phyloP scores from a whole-genome alignment of 2,888 invertebrate species.

The Torymus auratus region DNA sequence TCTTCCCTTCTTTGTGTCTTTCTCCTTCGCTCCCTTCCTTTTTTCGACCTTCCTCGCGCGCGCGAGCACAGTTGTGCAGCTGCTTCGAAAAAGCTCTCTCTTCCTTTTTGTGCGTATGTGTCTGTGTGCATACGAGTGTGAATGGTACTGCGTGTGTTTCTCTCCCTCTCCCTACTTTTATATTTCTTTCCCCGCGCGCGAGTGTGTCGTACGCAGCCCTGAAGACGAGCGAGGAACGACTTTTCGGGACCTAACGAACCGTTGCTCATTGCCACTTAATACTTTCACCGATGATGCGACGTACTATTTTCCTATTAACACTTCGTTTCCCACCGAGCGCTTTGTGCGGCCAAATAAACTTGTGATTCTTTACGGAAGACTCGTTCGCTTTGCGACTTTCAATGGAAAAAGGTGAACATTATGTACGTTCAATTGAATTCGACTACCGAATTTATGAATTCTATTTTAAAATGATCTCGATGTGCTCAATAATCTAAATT shows the following conservation, averaged over 20 bases:
- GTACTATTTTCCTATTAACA: conserved; percentile 53
- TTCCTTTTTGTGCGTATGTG: conserved; percentile 37
- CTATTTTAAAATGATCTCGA: too few species aligned
- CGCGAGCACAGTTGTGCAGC: conserved; percentile 39
- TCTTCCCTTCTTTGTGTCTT: conserved; percentile 58
- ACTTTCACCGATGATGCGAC: conserved; percentile 29
- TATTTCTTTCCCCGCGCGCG: conserved; percentile 20
- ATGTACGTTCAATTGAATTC: too few species aligned
- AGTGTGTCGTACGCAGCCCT: too few species aligned
- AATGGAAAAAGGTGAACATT: too few species aligned
- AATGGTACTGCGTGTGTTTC: conserved; percentile 18
- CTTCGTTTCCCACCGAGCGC: conserved; percentile 22
- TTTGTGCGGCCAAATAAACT: conserved; percentile 21
- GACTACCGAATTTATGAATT: too few species aligned
- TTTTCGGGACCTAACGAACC: conserved; percentile 74
- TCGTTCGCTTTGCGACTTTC: too few species aligned
- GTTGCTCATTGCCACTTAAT: conserved; percentile 71
- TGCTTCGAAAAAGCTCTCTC: conserved; percentile 53
- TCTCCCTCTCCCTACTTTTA: conserved; percentile 56
- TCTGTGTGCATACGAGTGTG: neutral
- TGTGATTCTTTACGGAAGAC: neutral
- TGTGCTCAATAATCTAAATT: too few species aligned
- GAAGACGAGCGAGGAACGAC: conserved; percentile 66
- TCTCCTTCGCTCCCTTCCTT: conserved; percentile 21
- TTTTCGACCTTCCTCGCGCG: conserved; percentile 49